These are phyloP conservation scores for Arrhopalites spinosus DNA, from an alignment of 2,888 invertebrate species.

Conservation along the genomic window DNA sequence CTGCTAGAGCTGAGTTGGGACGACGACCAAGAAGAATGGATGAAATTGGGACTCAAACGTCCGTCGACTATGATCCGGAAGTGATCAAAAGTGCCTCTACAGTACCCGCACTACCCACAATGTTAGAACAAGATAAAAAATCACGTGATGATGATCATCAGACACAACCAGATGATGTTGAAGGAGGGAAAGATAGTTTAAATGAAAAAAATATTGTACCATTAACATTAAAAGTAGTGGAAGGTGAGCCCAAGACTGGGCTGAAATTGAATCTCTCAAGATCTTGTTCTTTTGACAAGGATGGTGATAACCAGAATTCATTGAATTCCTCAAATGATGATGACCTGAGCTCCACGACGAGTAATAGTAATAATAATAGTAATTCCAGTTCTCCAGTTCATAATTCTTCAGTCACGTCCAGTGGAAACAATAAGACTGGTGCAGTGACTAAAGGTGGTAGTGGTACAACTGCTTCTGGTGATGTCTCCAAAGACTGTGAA, in stretches of 20 bases:
- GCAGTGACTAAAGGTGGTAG: background rate
- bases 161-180: background rate
- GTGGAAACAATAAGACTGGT: slow-evolving; percentile 31
- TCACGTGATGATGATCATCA: too few species aligned
- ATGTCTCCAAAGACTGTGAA: slow-evolving; percentile 52
- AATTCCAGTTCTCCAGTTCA: background rate
- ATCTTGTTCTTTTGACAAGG: slow-evolving; percentile 22
- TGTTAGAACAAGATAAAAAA: too few species aligned
- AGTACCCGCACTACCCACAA: too few species aligned
- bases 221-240: background rate
- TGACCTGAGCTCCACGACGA: background rate
- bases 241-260: background rate
- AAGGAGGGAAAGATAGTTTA: slow-evolving; percentile 10
- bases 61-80: background rate
- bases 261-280: slow-evolving; percentile 22
- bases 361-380: too few species aligned
- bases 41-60: slow-evolving; percentile 1
- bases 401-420: background rate
- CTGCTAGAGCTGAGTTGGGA: slow-evolving; percentile 42
- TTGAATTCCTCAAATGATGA: background rate
- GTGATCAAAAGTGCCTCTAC: background rate
- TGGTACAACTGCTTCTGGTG: background rate
- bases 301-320: background rate
- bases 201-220: slow-evolving; percentile 15
- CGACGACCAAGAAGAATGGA: slow-evolving; percentile 1